Base-by-base conservation (phyloP, 2,113 vertebrate species). In the Boleophthalmus pectinirostris region DNA sequence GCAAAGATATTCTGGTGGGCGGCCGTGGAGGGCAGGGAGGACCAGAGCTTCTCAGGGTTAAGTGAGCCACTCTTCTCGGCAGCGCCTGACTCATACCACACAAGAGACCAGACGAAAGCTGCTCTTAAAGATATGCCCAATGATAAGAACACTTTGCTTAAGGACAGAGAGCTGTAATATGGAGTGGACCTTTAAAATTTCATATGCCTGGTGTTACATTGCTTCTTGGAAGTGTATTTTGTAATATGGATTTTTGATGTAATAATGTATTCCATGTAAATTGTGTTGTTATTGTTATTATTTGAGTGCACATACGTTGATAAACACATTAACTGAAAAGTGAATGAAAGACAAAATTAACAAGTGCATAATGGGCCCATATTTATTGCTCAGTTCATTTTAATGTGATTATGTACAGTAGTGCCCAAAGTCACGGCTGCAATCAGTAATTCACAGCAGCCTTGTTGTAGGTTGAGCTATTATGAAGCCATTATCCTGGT, bases 61-160 rank as follows among this genome's bases (percentile, higher is more conserved):
- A 65, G 61, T 58, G 57, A 79, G 69, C 57, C 73, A 69, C 76
- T 73, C 45, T 60, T 71, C 49, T 45, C 57, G 1, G 14, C 58
- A 79, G 70, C 18, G 77, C 53, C 73, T 74, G 77, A 80, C 58
- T 85, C 77, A 82, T 23, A 21, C 61, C 46, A 78, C 58, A 53
- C 71, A 61, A 68, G 68, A 12, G 24, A 77, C 57, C 11, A 61
- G 58, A 20, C 58, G 14, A 15, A 53, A 77, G 20, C 15, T 63
- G 54, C 21, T 70, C 58, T 61, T 15, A n/a, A n/a, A 80, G 64
- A 68, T 47, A 13, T 12, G 73, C 73, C 33, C 54, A 51, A 54
- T 25, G 56, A 24, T 25, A 58, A 58, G 23, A 25, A 58, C 56
- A 25, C 23, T 70, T 54, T 64, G 74, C 67, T 82, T 83, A 78